A percentile compares a stretch with the other conserved stretches of the same genome.
These are phyloP conservation scores for Tigriopus californicus DNA, from an alignment of 2,888 invertebrate genomes.

Conservation along the genomic window DNA sequence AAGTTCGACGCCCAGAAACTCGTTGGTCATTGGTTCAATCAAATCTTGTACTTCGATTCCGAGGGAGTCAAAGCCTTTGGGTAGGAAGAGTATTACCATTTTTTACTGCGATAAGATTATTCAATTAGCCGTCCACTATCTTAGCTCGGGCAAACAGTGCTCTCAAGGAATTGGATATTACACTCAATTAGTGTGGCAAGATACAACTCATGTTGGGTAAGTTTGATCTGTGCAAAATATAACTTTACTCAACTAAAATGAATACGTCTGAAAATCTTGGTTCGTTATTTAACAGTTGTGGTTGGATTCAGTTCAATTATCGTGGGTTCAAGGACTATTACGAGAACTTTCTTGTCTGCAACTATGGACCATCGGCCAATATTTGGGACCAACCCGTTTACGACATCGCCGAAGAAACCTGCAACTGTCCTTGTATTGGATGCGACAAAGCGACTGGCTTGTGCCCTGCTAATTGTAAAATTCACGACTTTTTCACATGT, in stretches of 20 bases:
- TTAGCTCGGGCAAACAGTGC: constrained; percentile 15
- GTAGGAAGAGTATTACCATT: neutral
- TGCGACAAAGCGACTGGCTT: constrained; percentile 10
- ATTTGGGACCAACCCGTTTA: constrained; percentile 14
- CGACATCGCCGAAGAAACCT: constrained; percentile 3
- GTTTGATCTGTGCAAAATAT: too few species aligned
- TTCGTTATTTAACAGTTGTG: neutral
- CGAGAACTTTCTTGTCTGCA: constrained; percentile 13
- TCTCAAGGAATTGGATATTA: constrained; percentile 11
- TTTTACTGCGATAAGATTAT: neutral
- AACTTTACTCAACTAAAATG: too few species aligned
- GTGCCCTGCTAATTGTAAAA: constrained; percentile 7
- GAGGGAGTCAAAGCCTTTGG: constrained; percentile 13
- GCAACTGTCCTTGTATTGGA: constrained; percentile 12
- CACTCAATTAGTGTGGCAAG: constrained; percentile 13
- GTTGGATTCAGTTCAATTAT: constrained; percentile 13
- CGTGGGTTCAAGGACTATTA: constrained; percentile 8
- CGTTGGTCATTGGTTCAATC: constrained; percentile 14
- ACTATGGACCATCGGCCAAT: constrained; percentile 14
- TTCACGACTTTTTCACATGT: too few species aligned
- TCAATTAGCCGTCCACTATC: neutral
- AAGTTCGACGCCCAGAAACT: constrained; percentile 10
- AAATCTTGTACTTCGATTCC: constrained; percentile 9
- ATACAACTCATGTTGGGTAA: constrained; percentile 13
- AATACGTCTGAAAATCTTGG: too few species aligned